Conservation (phyloP, 2,888 invertebrate genomes). For the Caenorhabditis drosophilae region DNA sequence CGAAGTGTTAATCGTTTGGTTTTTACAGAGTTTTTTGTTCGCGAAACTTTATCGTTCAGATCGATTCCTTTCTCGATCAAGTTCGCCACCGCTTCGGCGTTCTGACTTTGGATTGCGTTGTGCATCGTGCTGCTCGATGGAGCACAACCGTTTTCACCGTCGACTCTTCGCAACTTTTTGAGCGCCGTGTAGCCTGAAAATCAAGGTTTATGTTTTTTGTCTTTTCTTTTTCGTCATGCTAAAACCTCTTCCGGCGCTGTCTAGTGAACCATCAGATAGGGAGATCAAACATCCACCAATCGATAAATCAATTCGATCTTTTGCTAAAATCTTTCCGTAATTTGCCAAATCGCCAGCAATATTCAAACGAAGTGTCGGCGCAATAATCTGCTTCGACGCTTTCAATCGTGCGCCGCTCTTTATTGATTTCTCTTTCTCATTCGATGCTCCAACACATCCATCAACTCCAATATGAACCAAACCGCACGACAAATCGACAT, state of each 20-base stretch:
- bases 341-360: slow-evolving; percentile 48
- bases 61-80: slow-evolving; percentile 54
- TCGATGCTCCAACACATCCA: slow-evolving; percentile 46
- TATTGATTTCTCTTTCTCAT: slow-evolving; percentile 24
- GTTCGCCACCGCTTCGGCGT: slow-evolving; percentile 44
- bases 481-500: slow-evolving; percentile 25
- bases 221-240: slow-evolving; percentile 36
- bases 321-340: slow-evolving; percentile 49
- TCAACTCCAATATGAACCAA: slow-evolving; percentile 54
- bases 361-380: slow-evolving; percentile 6
- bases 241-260: slow-evolving; percentile 51
- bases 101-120: slow-evolving; percentile 41
- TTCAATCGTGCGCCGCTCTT: slow-evolving; percentile 2
- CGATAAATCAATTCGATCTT: slow-evolving; percentile 35
- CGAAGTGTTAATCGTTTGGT: slow-evolving; percentile 35
- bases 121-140: slow-evolving; percentile 45
- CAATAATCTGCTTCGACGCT: slow-evolving; percentile 26
- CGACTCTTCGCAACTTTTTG: slow-evolving; percentile 44
- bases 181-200: slow-evolving; percentile 48
- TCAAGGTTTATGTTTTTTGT: no score
- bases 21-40: no score
- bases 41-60: slow-evolving; percentile 41
- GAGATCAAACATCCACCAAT: slow-evolving; percentile 40
- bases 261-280: slow-evolving; percentile 46
- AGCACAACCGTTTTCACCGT: slow-evolving; percentile 14